Percentiles rank a stretch among this genome's conserved stretches.
Conservation (phyloP, 2,888 invertebrate species). For the Ornithoptera priamus region DNA sequence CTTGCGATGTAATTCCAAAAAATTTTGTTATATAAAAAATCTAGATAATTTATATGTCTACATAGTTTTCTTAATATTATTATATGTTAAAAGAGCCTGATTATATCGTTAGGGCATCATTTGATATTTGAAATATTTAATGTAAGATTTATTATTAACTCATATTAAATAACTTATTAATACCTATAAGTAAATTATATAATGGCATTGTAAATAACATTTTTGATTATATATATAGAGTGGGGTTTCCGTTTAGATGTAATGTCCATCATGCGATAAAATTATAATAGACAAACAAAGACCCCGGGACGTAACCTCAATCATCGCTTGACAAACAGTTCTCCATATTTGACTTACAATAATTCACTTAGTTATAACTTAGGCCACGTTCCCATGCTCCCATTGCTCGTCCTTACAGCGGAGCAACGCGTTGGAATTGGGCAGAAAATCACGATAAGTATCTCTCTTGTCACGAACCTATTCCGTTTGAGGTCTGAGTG, state of each 20-base stretch:
- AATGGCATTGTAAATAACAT: neutral
- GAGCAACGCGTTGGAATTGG: conserved; percentile 71
- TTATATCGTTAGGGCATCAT: no score
- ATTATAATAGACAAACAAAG: conserved; percentile 38
- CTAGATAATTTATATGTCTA: no score
- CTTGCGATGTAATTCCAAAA: no score
- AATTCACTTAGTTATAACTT: conserved; percentile 65
- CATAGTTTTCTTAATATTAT: no score
- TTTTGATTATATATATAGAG: conserved; percentile 30
- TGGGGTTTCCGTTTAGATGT: conserved; percentile 37
- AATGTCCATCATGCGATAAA: conserved; percentile 52
- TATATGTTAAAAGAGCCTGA: no score
- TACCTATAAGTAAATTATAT: neutral
- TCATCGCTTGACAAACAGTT: conserved; percentile 59
- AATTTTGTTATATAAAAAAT: no score
- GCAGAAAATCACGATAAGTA: conserved; percentile 78
- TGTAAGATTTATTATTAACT: no score
- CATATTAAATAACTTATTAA: neutral
- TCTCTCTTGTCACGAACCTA: conserved; percentile 77
- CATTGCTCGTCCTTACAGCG: conserved; percentile 68
- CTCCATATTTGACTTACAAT: conserved; percentile 70
- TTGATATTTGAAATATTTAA: no score
- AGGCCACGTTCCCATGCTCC: conserved; percentile 73
- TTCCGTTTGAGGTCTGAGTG: conserved; percentile 73
- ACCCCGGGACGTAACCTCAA: conserved; percentile 40